Evolutionary conservation across 2,888 invertebrate genomes (phyloP).

Genomic region (Coremacera marginata): DNA sequence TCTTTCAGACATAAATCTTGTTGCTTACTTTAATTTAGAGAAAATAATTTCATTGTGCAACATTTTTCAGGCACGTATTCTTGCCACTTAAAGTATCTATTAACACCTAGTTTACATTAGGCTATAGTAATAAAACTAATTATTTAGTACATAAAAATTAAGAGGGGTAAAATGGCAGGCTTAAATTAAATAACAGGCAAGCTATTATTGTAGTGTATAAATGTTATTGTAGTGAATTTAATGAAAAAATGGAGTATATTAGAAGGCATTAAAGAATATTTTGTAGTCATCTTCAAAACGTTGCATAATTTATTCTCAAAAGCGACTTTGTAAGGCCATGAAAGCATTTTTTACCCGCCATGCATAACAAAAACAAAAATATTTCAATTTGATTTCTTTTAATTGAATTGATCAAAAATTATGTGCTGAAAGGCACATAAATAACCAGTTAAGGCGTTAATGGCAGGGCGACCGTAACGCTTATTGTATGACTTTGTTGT

Average conservation of each 20-base stretch:
- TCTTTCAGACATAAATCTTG: neutral
- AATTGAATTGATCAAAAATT: constrained; percentile 36
- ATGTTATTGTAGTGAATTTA: neutral
- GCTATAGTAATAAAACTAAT: neutral
- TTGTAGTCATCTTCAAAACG: neutral
- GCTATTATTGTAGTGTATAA: neutral
- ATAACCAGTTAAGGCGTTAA: constrained; percentile 35
- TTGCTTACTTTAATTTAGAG: too few relatives aligned
- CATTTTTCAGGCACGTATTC: neutral
- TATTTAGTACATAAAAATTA: neutral
- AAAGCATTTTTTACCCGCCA: neutral
- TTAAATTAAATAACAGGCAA: neutral
- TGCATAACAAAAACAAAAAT: neutral
- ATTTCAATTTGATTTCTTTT: constrained; percentile 11
- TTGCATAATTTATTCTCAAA: neutral
- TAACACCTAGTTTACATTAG: constrained; percentile 20
- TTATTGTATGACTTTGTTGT: neutral
- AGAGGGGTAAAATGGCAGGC: neutral
- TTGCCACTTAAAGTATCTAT: constrained; percentile 20
- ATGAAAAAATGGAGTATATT: neutral
- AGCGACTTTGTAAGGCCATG: neutral
- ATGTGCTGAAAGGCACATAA: constrained; percentile 40
- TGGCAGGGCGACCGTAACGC: neutral
- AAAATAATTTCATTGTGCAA: too few relatives aligned
- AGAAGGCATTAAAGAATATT: neutral